These are phyloP conservation scores for Chondrilla cf. caribensis DNA, from an alignment of 37 sponge, comb jelly and placozoan species.

Conservation along the genomic window DNA sequence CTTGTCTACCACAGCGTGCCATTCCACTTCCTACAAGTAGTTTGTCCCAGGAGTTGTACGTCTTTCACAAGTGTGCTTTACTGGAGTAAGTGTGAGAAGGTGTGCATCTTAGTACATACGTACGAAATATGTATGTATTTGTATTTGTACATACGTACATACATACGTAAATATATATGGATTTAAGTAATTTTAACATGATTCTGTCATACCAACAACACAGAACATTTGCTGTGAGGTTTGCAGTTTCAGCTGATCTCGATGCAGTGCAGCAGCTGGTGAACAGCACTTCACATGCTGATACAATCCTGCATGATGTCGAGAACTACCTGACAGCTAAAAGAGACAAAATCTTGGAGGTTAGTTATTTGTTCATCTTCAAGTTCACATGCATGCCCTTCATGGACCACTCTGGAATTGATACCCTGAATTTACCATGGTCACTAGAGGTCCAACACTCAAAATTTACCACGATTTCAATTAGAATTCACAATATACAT, in stretches of 20 bases:
- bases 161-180: background rate
- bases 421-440: no score
- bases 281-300: slow-evolving; percentile 12
- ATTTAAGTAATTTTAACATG: background rate
- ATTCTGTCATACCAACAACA: background rate
- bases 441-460: no score
- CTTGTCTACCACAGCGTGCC: slow-evolving; percentile 43
- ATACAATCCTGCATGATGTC: slow-evolving; percentile 55
- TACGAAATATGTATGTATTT: background rate
- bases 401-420: no score
- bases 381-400: no score
- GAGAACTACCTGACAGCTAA: slow-evolving; percentile 46
- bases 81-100: slow-evolving; percentile 60
- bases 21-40: slow-evolving; percentile 54
- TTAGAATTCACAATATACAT: background rate
- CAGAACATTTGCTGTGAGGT: slow-evolving; percentile 47
- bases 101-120: background rate
- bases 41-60: slow-evolving; percentile 82
- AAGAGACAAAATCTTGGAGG: slow-evolving; percentile 57
- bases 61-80: slow-evolving; percentile 80
- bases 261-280: slow-evolving; percentile 31
- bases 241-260: slow-evolving; percentile 19
- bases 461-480: no score
- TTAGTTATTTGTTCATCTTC: background rate
- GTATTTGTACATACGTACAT: background rate